Evolutionary conservation across 2,888 invertebrate species (phyloP).

Genomic region (Mactromeris polynyma): DNA sequence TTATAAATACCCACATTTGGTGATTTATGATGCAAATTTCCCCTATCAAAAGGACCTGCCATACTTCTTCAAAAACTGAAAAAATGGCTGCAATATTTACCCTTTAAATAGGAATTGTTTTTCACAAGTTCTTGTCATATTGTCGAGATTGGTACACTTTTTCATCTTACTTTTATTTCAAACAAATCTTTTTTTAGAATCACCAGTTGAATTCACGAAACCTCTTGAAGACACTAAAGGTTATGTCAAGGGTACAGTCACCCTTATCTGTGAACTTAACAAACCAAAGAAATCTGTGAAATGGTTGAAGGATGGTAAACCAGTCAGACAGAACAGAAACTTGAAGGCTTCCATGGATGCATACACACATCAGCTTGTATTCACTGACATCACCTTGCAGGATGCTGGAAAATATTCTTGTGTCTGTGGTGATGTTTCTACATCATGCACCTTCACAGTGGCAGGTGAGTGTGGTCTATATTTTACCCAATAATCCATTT

Average conservation of each 20-base stretch:
- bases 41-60: too few relatives aligned
- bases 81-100: too few relatives aligned
- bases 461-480: slow-evolving; percentile 76
- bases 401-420: slow-evolving; percentile 83
- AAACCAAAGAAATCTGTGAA: slow-evolving; percentile 97
- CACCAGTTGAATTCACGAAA: slow-evolving; percentile 63
- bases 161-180: too few relatives aligned
- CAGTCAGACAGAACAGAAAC: slow-evolving; percentile 94
- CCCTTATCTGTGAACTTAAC: slow-evolving; percentile 96
- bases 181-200: slow-evolving; percentile 45
- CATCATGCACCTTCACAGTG: slow-evolving; percentile 81
- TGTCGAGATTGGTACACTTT: too few relatives aligned
- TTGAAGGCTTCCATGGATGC: slow-evolving; percentile 94
- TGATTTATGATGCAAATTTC: too few relatives aligned
- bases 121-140: too few relatives aligned
- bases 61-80: too few relatives aligned
- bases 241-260: slow-evolving; percentile 88
- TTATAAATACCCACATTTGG: too few relatives aligned
- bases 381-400: slow-evolving; percentile 79
- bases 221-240: slow-evolving; percentile 67
- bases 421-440: slow-evolving; percentile 80
- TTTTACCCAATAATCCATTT: too few relatives aligned
- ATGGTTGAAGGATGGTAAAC: slow-evolving; percentile 93
- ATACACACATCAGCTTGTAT: slow-evolving; percentile 78
- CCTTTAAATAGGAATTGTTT: too few relatives aligned